phyloP scores from a whole-genome alignment of 1,140 invertebrate genomes.

The Neuroterus valhalla region DNA sequence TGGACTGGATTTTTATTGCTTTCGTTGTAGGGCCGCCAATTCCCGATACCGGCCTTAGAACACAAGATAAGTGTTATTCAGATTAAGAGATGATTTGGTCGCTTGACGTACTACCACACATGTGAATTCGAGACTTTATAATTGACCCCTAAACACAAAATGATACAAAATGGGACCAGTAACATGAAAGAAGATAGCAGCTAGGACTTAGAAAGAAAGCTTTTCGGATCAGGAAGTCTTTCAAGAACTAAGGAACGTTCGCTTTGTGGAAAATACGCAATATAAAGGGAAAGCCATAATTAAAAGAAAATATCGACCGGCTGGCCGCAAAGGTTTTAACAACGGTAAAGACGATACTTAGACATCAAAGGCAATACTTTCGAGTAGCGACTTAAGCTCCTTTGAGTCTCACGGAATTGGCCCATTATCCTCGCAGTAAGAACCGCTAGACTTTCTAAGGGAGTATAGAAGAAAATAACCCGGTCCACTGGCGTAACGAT shows the following conservation, averaged over 20 bases:
- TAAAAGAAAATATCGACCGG: constrained; percentile 22
- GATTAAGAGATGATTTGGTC: too few species aligned
- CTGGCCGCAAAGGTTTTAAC: constrained; percentile 24
- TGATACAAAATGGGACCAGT: not conserved
- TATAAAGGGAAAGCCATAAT: not conserved
- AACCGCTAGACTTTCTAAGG: constrained; percentile 1
- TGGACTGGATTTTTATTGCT: too few species aligned
- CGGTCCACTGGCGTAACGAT: not conserved
- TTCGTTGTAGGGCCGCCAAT: too few species aligned
- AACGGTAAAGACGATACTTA: constrained; percentile 21
- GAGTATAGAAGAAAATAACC: constrained; percentile 3
- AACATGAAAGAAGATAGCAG: not conserved
- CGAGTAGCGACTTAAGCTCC: not conserved
- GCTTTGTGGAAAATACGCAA: constrained; percentile 3
- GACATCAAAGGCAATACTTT: not conserved
- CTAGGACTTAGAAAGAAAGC: not conserved
- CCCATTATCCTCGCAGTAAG: constrained; percentile 14
- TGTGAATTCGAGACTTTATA: too few species aligned
- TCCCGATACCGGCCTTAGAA: too few species aligned
- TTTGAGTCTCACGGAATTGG: constrained; percentile 16
- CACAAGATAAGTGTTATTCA: too few species aligned
- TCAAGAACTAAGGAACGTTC: constrained; percentile 3
- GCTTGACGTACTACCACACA: too few species aligned
- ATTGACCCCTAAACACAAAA: too few species aligned
- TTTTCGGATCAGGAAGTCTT: constrained; percentile 2